Base-by-base conservation (phyloP, 2,113 vertebrate species). In the Ahaetulla prasina region DNA sequence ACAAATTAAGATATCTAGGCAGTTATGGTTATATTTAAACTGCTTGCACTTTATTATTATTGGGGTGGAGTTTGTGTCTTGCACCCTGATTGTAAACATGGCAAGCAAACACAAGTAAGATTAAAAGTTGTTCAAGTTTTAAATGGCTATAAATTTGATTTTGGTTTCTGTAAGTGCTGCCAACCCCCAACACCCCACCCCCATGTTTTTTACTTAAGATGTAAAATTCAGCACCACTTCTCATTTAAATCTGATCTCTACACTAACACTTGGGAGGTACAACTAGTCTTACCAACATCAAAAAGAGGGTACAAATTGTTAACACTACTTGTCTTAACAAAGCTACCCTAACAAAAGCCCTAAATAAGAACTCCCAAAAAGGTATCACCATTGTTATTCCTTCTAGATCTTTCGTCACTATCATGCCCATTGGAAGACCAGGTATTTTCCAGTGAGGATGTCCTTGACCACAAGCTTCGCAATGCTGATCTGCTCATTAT, bases 131-230 rank as follows among this genome's bases (percentile, higher is more conserved):
- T 80, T 25, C 8, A 74, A 23, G 30, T 74, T 85, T 30, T 57
- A 74, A 74, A 74, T 39, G n/a, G 16, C n/a, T 35, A 74, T 20
- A 74, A 74, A 20, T 74, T 39, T 74, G n/a, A 74, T 35, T 74
- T 74, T 20, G n/a, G n/a, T 16, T 27, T 85, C 39, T 85, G 20
- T 22, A 85, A 85, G 63, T 91, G 2, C 22, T 53, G 14, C 14
- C 52, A 53, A 53, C 1, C 3, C 14, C 2, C 3, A 2, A 12
- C 14, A 4, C 3, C 14, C 2, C 3, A 2, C 52, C 14, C 50
- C 39, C 16, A 7, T 54, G 85, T 55, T 53, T 91, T 54, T 53
- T 12, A 39, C 2, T 52, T 57, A 25, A 30, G 55, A 39, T 57
- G 10, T 2, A 43, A n/a, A 57, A 4, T 84, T 30, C 23, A 30